Base-by-base conservation (phyloP, 1,140 invertebrate species). In the Stenopsyche tienmushanensis region DNA sequence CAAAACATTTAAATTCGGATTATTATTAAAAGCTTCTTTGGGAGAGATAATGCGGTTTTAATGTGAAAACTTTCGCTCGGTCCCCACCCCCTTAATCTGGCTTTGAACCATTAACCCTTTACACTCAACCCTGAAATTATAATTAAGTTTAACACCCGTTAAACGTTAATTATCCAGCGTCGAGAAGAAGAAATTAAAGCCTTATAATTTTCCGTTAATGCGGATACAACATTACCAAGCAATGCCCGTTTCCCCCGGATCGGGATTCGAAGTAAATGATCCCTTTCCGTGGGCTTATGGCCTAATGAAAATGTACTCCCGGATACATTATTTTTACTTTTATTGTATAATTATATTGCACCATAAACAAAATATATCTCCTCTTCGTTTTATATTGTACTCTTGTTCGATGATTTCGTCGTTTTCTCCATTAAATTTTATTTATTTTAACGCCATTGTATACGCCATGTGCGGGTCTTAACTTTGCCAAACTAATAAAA, bases 21-120 rank as follows among this genome's bases (percentile, higher is more conserved):
- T 65, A 65, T 65, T 65, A 65, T 65, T 50, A 55, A 65, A 65
- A 65, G 63, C 63, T 55, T 49, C 63, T 65, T 65, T 39, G 53
- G 49, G 8, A 9, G 62, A 64, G 62, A 64, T 58, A 65, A 65
- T 65, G 63, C 53, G 63, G 63, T 58, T 58, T 58, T 65, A 65
- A 65, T 65, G 63, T 52, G 63, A 65, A 65, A 65, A 65, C 39
- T 65, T 65, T 65, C 34, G 24, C 45, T 17, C 15, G 50, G 34
- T 29, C 49, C 45, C 44, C 57, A 15, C 57, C 57, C 24, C 41
- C 18, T 15, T 44, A 59, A 41, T 47, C 57, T 41, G 47, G 18
- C n/a, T 39, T 26, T 41, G 50, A 45, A 55, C 62, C 63, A 55
- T 55, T 65, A 65, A 65, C 63, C 63, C 63, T 65, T 58, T 49